Percentiles rank a stretch among this genome's conserved stretches.
Conservation (phyloP, 2,797 vertebrate genomes). For the Xiphophorus birchmanni region DNA sequence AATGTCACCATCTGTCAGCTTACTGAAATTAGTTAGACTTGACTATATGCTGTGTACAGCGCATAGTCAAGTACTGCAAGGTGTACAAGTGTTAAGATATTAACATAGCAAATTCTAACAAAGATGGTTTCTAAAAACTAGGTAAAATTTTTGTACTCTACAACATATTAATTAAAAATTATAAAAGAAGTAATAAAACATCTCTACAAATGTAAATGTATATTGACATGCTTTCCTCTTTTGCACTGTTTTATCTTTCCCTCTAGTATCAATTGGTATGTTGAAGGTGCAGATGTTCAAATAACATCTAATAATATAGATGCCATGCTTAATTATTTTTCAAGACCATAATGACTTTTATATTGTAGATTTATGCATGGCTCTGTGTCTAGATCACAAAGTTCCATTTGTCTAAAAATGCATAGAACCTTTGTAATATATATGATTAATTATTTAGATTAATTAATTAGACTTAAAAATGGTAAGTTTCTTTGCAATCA, state of each 20-base stretch:
- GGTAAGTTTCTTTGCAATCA: neutral
- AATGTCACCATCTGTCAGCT: conserved; percentile 45
- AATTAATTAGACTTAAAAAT: neutral
- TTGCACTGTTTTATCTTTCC: neutral
- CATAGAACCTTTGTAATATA: neutral
- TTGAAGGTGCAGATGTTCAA: neutral
- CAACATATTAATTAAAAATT: neutral
- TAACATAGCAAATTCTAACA: neutral
- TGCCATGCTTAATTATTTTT: neutral
- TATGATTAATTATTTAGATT: neutral
- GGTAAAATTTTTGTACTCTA: neutral
- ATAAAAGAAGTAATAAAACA: neutral
- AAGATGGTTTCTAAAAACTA: neutral
- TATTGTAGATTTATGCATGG: neutral
- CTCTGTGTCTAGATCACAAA: neutral
- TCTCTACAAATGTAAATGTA: neutral
- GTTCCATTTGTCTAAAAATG: neutral
- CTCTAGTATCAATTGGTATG: neutral
- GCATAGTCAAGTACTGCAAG: neutral
- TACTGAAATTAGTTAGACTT: conserved; percentile 26
- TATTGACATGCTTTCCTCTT: neutral
- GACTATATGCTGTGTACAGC: conserved; percentile 4
- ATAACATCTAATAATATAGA: too few species aligned
- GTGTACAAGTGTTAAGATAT: neutral
- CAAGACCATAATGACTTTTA: neutral